Evolutionary conservation across 2,888 invertebrate species (phyloP).

Genomic region (Agriopis aurantiaria): DNA sequence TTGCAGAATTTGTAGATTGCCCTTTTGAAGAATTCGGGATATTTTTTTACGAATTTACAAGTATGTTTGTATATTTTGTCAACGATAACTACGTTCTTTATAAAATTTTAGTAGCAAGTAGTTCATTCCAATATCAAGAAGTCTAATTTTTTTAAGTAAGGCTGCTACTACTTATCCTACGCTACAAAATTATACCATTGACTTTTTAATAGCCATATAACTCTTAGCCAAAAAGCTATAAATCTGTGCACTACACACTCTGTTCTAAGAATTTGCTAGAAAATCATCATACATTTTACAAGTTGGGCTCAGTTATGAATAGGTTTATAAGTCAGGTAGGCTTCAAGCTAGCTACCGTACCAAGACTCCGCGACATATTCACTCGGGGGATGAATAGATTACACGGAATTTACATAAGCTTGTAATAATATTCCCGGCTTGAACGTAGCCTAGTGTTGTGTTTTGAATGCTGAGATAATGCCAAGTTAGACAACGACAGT

Average conservation of each 20-base stretch:
- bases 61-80: too few relatives aligned
- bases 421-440: conserved; percentile 30
- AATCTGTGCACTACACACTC: not conserved
- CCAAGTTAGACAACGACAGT: not conserved
- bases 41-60: too few relatives aligned
- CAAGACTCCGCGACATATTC: conserved; percentile 16
- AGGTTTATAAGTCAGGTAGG: conserved; percentile 24
- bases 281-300: conserved; percentile 18
- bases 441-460: conserved; percentile 17
- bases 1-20: too few relatives aligned
- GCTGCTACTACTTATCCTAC: too few relatives aligned
- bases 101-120: too few relatives aligned
- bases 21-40: too few relatives aligned
- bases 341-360: conserved; percentile 25
- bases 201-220: not conserved
- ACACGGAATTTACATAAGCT: conserved; percentile 37
- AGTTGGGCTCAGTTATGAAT: conserved; percentile 3
- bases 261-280: not conserved
- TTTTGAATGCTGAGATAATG: conserved; percentile 26
- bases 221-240: conserved; percentile 1
- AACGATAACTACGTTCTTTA: too few relatives aligned
- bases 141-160: too few relatives aligned
- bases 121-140: too few relatives aligned
- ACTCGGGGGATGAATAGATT: conserved; percentile 29
- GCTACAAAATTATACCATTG: not conserved